Percentiles rank a stretch among this genome's conserved stretches.
phyloP scores from a whole-genome alignment of 2,888 invertebrate species.

The Ophioninae sp. region DNA sequence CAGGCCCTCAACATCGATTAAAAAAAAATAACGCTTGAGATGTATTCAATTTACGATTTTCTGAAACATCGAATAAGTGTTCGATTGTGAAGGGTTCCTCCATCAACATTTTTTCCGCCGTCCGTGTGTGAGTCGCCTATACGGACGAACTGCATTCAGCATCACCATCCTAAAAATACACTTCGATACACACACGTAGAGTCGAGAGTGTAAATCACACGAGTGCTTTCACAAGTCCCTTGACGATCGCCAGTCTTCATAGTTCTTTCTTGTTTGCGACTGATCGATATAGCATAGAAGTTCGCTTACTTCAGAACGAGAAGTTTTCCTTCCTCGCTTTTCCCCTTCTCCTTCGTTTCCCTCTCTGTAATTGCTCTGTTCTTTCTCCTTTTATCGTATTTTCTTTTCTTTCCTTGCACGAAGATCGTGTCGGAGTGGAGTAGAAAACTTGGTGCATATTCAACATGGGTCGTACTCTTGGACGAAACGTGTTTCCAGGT shows the following conservation, averaged over 20 bases:
- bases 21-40: too few relatives aligned
- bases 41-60: too few relatives aligned
- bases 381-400: slow-evolving; percentile 11
- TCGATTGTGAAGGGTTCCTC: background rate
- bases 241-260: slow-evolving; percentile 56
- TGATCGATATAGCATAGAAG: slow-evolving; percentile 41
- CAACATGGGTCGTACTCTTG: slow-evolving; percentile 27
- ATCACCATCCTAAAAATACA: slow-evolving; percentile 15
- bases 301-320: slow-evolving; percentile 22
- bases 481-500: slow-evolving; percentile 24
- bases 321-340: background rate
- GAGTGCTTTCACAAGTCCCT: slow-evolving; percentile 53
- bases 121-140: background rate
- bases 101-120: background rate
- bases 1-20: too few relatives aligned
- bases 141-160: slow-evolving; percentile 21
- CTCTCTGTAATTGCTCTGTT: background rate
- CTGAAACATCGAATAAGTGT: background rate
- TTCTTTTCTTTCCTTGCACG: background rate
- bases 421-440: slow-evolving; percentile 6
- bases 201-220: slow-evolving; percentile 50
- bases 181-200: slow-evolving; percentile 5
- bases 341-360: slow-evolving; percentile 6
- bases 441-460: slow-evolving; percentile 50
- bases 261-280: slow-evolving; percentile 52